Evolutionary conservation across 2,797 vertebrate genomes (phyloP), one percentile per base, ranked within the genome.

Genomic region (Lophius americanus): DNA sequence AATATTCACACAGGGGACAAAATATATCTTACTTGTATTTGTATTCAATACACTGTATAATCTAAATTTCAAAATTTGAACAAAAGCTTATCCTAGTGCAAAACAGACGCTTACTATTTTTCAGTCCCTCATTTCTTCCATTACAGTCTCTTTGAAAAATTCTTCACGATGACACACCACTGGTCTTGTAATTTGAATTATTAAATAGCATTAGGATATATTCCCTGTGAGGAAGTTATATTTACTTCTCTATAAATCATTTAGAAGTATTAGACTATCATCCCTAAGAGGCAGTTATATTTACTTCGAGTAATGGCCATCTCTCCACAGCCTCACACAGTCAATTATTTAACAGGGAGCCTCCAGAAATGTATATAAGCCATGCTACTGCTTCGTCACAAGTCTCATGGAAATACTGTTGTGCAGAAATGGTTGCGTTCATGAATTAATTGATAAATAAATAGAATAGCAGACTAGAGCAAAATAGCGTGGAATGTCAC

Each of bases 181-280:
- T 81, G 76, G 76, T 79, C 89, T 91, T 80, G 58, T 91, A 87
- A 70, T 1, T 75, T 93, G 57, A 92, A 93, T 92, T 90, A 94
- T 94, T 94, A 78, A 93, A 75, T 51, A 82, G 84, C 78, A 84
- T 85, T 87, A 87, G 76, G 80, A 88, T 88, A 78, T 89, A 86
- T 92, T 91, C 86, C 86, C 76, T 65, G 57, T 49, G 73, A 81
- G 84, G 81, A 78, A 90, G 92, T 93, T 93, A 92, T 92, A 94
- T 93, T 92, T 93, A 91, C 86, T 76, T 78, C 84, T 73, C 59
- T 82, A 92, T 93, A 76, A 93, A 94, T 92, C 88, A 94, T 94
- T 92, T 90, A 93, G 88, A 83, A 83, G 85, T 84, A 89, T 92
- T 84, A 91, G 90, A 88, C 90, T 90, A 91, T 91, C 87, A 91